Base-by-base conservation (phyloP, 2,113 vertebrate genomes). In the Phalacrocorax aristotelis region DNA sequence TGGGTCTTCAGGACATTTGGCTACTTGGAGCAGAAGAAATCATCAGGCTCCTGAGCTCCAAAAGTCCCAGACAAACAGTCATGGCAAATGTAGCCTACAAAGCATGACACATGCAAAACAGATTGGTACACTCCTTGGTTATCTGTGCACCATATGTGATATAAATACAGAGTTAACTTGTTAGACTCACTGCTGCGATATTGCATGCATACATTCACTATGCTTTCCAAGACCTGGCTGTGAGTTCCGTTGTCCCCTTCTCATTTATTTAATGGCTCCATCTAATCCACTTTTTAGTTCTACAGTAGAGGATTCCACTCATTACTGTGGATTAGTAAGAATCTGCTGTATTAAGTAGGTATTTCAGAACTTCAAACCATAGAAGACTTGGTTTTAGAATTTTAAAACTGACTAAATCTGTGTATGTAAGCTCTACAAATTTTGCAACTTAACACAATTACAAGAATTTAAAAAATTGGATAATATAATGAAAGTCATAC, bases 401-500 rank as follows among this genome's bases (percentile, higher is more conserved):
- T 91, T 83, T 55, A 60, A 83, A 80, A 69, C 8, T 54, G 21
- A 44, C 14, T 48, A 66, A 49, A 49, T 11, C 2, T 29, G 7
- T 4, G 8, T 18, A 64, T 25, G 7, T 7, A 90, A 87, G 18
- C 10, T 75, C 15, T 52, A 55, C 8, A 80, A 42, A 82, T 61
- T 89, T 54, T 87, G 21, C 22, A 92, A 44, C 3, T 78, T 64
- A 69, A 68, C 1, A 2, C 32, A 64, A 79, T 21, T 20, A 46
- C 11, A 80, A 13, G 4, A 60, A 72, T 44, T 46, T 1, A 3
- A 81, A 76, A 83, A 38, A 54, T 1, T 23, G 1, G 19, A 29
- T 38, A 81, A 85, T 25, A 70, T 29, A 95, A 46, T 29, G 7
- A 26, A 57, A 64, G 34, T 66, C 98, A 80, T 98, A 99, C 99